phyloP scores from a whole-genome alignment of 2,888 invertebrate genomes.

The Lycocerus yunnanus region DNA sequence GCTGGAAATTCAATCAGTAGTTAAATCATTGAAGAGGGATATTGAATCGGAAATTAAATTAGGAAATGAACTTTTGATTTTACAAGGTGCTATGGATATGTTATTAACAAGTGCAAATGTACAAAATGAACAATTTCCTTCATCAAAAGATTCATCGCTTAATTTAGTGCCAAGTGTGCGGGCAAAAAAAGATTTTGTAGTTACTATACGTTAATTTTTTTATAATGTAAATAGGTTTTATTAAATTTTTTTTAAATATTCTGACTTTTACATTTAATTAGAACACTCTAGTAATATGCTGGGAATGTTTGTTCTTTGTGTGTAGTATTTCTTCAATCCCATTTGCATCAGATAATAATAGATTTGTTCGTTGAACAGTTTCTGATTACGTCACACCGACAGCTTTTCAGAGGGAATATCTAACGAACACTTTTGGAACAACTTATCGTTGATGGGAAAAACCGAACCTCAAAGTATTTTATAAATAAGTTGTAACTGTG shows the following conservation, averaged over 20 bases:
- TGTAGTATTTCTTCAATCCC: too few relatives aligned
- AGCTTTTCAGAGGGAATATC: too few relatives aligned
- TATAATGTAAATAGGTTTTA: neutral
- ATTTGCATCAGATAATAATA: too few relatives aligned
- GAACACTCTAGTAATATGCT: too few relatives aligned
- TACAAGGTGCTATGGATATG: conserved; percentile 74
- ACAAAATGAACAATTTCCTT: conserved; percentile 51
- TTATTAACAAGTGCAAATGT: conserved; percentile 66
- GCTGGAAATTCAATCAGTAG: conserved; percentile 64
- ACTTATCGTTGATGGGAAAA: too few relatives aligned
- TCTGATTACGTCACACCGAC: too few relatives aligned
- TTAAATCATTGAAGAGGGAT: conserved; percentile 64
- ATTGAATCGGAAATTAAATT: conserved; percentile 71
- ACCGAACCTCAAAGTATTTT: too few relatives aligned
- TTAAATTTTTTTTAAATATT: neutral
- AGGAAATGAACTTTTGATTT: conserved; percentile 64
- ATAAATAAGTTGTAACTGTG: too few relatives aligned
- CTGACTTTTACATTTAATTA: neutral
- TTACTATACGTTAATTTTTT: conserved; percentile 50
- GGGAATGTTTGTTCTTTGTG: too few relatives aligned
- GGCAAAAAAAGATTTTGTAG: conserved; percentile 63
- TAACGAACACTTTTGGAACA: too few relatives aligned
- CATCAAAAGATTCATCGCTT: conserved; percentile 30
- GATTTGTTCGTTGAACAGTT: too few relatives aligned
- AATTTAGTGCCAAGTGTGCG: conserved; percentile 51